These are phyloP conservation scores for Theocolax elegans DNA, from an alignment of 1,140 invertebrate genomes.

Conservation along the genomic window DNA sequence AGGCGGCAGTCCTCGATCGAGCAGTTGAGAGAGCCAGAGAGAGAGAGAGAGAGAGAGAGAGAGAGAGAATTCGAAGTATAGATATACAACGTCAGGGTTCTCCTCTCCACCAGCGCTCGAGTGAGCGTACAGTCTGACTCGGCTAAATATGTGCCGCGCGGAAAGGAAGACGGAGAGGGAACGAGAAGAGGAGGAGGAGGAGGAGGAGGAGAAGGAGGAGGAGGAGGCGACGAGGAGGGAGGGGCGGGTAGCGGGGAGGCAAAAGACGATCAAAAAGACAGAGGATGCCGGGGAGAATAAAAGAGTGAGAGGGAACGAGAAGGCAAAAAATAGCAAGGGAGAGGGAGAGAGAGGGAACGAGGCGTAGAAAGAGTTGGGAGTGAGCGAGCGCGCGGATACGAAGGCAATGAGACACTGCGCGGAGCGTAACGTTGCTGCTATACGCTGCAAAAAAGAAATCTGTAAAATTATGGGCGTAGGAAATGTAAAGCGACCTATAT, in stretches of 20 bases:
- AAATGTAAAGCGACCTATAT: too few species aligned
- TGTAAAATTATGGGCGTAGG: too few species aligned
- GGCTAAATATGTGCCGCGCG: conserved; percentile 28
- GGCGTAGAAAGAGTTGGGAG: conserved; percentile 17
- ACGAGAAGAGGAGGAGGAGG: conserved; percentile 9
- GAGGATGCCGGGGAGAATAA: too few species aligned
- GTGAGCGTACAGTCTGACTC: neutral
- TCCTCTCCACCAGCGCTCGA: neutral
- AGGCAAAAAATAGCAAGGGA: conserved; percentile 26
- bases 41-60: neutral
- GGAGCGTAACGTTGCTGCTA: too few species aligned
- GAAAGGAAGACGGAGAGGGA: conserved; percentile 12
- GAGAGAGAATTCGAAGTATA: neutral
- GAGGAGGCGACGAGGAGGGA: neutral
- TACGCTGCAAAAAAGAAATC: too few species aligned
- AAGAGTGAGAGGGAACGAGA: conserved; percentile 18
- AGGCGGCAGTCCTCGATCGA: conserved; percentile 40
- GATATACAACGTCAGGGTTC: neutral
- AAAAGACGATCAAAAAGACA: conserved; percentile 30
- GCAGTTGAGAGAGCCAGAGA: neutral
- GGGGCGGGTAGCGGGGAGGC: conserved; percentile 12
- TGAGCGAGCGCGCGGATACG: neutral
- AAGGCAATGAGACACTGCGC: conserved; percentile 12
- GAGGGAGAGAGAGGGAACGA: conserved; percentile 37
- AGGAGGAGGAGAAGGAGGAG: conserved; percentile 10